Base-by-base conservation (phyloP, 2,797 vertebrate genomes). In the Schizothorax lantsangensis region DNA sequence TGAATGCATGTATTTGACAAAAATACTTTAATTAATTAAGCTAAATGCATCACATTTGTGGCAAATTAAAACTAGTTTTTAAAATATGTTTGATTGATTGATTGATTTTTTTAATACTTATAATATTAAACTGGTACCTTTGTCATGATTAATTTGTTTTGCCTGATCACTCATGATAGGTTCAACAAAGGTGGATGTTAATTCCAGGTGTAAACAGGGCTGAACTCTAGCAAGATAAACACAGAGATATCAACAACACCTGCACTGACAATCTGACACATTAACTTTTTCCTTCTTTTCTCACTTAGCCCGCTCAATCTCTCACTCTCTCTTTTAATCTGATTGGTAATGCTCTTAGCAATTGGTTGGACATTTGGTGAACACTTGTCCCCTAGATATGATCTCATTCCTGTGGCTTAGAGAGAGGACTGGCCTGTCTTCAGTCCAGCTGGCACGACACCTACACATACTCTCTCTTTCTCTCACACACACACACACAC, bases 291-390 rank as follows among this genome's bases (percentile, higher is more conserved):
- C 6, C 11, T 45, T 45, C 64, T 72, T 80, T 54, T 59, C 33
- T 36, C 33, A 68, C 38, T n/a, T 81, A 30, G 26, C 47, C 26
- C 40, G 0, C 12, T 81, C 49, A n/a, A 30, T 40, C 17, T 80
- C 40, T 30, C 30, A 30, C 30, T 47, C 14, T 47, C 47, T 86
- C 79, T 88, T 49, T 47, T 85, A 69, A 59, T 62, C 40, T 82
- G 52, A 10, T 23, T 57, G 59, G 40, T 62, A 81, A 33, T 82
- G 14, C 68, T 40, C 71, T 47, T 38, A 84, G 84, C 54, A 90
- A 85, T 52, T 74, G 86, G 86, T 81, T 89, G 83, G 57, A 89
- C 91, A 91, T 93, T 93, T 93, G 93, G 89, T 90, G 81, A 90
- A 83, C 90, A 92, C 87, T 90, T 90, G 89, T 82, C 84, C 86